Base-by-base conservation (phyloP, 2,888 invertebrate species). In the Rugalucina vietnamica region DNA sequence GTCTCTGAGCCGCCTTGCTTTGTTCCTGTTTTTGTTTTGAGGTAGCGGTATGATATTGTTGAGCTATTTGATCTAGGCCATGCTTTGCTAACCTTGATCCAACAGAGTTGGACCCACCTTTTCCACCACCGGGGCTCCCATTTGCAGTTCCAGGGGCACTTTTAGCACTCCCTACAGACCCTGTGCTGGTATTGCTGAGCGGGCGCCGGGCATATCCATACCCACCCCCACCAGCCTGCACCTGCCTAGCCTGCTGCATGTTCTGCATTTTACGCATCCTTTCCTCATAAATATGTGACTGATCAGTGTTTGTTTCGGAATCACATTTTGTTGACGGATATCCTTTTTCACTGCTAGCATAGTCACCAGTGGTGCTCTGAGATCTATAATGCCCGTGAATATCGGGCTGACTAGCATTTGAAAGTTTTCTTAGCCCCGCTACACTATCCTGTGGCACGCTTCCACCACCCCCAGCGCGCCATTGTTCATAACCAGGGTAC, bases 291-390 rank as follows among this genome's bases (percentile, higher is more conserved):
- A 93, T 85, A 85, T 91, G 92, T 8, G 93, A 93, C 77, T 93
- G 93, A 60, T 94, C 94, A 5, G 94, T 94, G 88, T 94, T 94
- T 34, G 94, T 94, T 87, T 94, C 94, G 8, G 91, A 92, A 89
- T 94, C 94, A 79, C 92, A 90, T 88, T 93, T 93, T 43, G 88
- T 89, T 36, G 87, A 89, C 10, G 91, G 89, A 77, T 88, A 89
- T 14, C 81, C 82, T 34, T 88, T 86, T 27, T 87, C 86, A 82
- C 85, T 89, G 27, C 89, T 88, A 14, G 91, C 91, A 84, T 90
- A 90, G 76, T 90, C 90, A n/a, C 89, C 89, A 78, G 86, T 79
- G 24, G 86, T 69, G 78, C 86, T 90, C 36, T 88, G 89, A 82
- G 89, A 85, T 81, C 90, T 82, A 76, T 87, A 90, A 76, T 90